phyloP scores from a whole-genome alignment of 2,113 vertebrate species.

The Lepus timidus region DNA sequence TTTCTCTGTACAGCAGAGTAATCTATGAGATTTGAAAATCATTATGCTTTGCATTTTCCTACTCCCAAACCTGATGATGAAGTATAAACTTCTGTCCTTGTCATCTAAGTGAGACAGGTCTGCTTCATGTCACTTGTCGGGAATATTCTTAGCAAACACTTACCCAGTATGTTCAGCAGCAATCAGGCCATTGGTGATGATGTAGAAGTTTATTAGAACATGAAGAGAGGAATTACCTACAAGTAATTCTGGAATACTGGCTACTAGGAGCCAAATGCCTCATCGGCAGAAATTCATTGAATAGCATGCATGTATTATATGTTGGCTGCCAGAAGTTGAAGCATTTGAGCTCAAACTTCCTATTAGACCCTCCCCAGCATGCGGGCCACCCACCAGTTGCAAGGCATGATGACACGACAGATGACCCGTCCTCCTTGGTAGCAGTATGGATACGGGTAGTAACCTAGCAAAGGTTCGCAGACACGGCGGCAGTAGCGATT shows the following conservation, averaged over 20 bases:
- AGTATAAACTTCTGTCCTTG: constrained; percentile 18
- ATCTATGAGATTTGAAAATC: constrained; percentile 44
- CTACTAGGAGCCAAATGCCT: constrained; percentile 73
- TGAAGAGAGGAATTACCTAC: constrained; percentile 71
- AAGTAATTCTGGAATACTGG: constrained; percentile 70
- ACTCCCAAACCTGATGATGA: constrained; percentile 33
- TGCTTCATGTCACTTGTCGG: constrained; percentile 43
- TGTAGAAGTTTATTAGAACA: constrained; percentile 26
- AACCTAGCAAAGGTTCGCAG: constrained; percentile 95
- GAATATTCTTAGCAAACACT: constrained; percentile 63
- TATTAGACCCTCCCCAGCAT: constrained; percentile 95
- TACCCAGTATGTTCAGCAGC: neutral
- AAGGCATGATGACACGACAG: constrained; percentile 97
- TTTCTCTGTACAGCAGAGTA: constrained; percentile 53
- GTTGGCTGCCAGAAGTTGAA: constrained; percentile 64
- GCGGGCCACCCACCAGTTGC: constrained; percentile 98
- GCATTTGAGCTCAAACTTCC: constrained; percentile 57
- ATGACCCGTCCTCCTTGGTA: constrained; percentile 96
- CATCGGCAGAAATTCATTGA: constrained; percentile 74
- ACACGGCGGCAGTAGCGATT: constrained; percentile 94
- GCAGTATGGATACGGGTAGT: constrained; percentile 96
- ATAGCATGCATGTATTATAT: constrained; percentile 81
- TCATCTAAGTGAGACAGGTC: neutral
- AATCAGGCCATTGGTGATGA: constrained; percentile 60
- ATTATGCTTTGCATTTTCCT: constrained; percentile 45